These are phyloP conservation scores for Acipenser transmontanus DNA, from an alignment of 2,797 vertebrate genomes.

Conservation along the genomic window DNA sequence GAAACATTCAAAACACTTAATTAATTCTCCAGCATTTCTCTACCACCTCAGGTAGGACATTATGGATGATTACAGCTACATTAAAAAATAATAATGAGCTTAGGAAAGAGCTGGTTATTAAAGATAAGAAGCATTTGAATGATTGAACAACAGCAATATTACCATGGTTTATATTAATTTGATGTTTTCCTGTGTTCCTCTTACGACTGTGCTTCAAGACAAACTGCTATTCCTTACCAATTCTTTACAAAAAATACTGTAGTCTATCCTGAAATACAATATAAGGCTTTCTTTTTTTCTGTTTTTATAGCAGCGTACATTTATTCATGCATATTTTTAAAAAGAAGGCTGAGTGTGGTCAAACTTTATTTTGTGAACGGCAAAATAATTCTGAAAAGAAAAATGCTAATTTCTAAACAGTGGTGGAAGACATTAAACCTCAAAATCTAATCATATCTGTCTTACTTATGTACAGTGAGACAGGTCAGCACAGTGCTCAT, in stretches of 20 bases:
- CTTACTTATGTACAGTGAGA: constrained; percentile 19
- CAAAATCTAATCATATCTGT: constrained; percentile 15
- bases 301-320: neutral
- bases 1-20: neutral
- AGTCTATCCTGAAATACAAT: neutral
- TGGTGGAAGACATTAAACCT: constrained; percentile 6
- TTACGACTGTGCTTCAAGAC: neutral
- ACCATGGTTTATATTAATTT: constrained; percentile 9
- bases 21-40: constrained; percentile 1
- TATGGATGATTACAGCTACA: constrained; percentile 4
- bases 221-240: neutral
- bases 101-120: neutral
- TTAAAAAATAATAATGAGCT: neutral
- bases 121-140: constrained; percentile 4
- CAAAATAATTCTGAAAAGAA: constrained; percentile 3
- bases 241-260: neutral
- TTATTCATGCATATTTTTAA: neutral
- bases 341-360: too few relatives aligned
- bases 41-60: constrained; percentile 10
- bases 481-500: constrained; percentile 21
- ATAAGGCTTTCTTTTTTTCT: neutral
- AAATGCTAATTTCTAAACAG: constrained; percentile 3
- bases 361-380: neutral
- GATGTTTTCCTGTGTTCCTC: constrained; percentile 1
- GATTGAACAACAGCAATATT: neutral